A percentile compares a stretch with the other conserved stretches of the same genome.
These are phyloP conservation scores for Condylostylus longicornis DNA, from an alignment of 1,140 invertebrate species.

Conservation along the genomic window DNA sequence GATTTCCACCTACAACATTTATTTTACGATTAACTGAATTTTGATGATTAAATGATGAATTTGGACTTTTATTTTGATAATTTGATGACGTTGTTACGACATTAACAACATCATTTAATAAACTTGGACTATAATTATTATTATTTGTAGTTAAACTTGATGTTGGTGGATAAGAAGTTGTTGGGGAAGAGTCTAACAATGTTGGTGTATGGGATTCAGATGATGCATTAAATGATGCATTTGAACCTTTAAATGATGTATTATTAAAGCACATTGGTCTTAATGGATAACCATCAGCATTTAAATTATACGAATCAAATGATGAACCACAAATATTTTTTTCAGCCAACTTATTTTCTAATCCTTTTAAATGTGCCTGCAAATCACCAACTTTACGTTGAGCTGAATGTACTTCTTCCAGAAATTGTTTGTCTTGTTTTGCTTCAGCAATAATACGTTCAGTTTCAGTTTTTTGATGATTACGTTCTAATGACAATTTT, in stretches of 20 bases:
- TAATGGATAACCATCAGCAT: background rate
- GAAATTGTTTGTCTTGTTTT: slow-evolving; percentile 68
- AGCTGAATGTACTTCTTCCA: slow-evolving; percentile 70
- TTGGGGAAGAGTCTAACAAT: too few relatives aligned
- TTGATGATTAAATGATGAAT: too few relatives aligned
- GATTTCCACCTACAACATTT: too few relatives aligned
- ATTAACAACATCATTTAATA: too few relatives aligned
- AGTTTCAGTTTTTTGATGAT: slow-evolving; percentile 47
- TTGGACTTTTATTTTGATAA: too few relatives aligned
- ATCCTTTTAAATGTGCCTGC: slow-evolving; percentile 38
- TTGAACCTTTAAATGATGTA: slow-evolving; percentile 4
- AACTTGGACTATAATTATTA: too few relatives aligned
- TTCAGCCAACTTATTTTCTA: slow-evolving; percentile 7
- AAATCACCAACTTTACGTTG: slow-evolving; percentile 71
- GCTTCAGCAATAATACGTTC: slow-evolving; percentile 76
- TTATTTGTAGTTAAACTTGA: too few relatives aligned
- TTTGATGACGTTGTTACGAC: too few relatives aligned
- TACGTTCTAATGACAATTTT: slow-evolving; percentile 2
- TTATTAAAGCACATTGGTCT: slow-evolving; percentile 2
- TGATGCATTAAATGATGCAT: slow-evolving; percentile 3
- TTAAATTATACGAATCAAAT: slow-evolving; percentile 6
- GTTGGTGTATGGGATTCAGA: too few relatives aligned
- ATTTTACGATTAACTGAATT: too few relatives aligned
- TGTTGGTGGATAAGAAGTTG: too few relatives aligned
- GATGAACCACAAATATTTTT: slow-evolving; percentile 7